Percentiles rank a stretch among this genome's conserved stretches.
Evolutionary conservation across 2,797 vertebrate species (phyloP).

Genomic region (Rhynchotus rufescens): DNA sequence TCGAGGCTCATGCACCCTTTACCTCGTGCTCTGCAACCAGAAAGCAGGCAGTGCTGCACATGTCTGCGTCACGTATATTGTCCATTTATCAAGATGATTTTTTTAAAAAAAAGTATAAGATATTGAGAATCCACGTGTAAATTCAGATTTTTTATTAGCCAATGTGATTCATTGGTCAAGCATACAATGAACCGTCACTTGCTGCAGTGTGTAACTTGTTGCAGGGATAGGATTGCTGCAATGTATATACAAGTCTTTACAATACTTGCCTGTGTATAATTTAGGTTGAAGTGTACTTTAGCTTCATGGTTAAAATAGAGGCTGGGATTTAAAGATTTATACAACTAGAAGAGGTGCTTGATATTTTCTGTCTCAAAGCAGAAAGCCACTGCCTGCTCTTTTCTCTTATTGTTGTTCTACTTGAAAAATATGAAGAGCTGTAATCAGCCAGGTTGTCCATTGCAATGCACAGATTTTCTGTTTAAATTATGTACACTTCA

Average conservation of each 20-base stretch:
- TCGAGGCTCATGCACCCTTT: neutral
- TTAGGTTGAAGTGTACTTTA: conserved; percentile 5
- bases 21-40: neutral
- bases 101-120: neutral
- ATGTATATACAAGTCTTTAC: neutral
- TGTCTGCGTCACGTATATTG: neutral
- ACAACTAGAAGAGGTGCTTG: conserved; percentile 5
- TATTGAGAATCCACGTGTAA: neutral
- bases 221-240: neutral
- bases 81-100: neutral
- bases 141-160: neutral
- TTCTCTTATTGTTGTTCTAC: neutral
- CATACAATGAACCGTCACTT: neutral
- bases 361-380: neutral
- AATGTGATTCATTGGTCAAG: neutral
- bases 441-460: neutral
- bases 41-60: neutral
- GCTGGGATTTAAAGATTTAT: conserved; percentile 3
- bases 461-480: neutral
- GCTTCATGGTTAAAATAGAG: conserved; percentile 6
- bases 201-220: neutral
- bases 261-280: neutral
- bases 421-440: neutral
- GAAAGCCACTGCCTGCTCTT: conserved; percentile 50
- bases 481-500: neutral